Conservation (phyloP, 2,113 vertebrate species). For the Notarius lentiginosus region DNA sequence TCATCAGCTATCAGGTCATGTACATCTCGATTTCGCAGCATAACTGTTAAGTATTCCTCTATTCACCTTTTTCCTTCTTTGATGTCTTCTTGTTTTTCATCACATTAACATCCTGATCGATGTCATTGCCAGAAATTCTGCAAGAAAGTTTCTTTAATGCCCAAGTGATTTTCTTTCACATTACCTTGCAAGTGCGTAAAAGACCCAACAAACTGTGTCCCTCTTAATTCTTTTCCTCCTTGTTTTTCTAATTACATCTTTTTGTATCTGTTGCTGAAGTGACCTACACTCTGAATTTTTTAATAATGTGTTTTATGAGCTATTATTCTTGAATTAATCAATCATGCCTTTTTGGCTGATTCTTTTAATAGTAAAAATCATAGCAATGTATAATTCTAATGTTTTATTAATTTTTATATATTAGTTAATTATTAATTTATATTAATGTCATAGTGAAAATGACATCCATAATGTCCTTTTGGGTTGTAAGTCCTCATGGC, state of each 20-base stretch:
- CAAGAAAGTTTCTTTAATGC: neutral
- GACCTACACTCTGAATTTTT: neutral
- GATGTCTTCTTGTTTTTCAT: too few species aligned
- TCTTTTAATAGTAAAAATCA: neutral
- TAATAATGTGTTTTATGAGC: neutral
- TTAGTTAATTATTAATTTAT: neutral
- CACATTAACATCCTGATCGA: neutral
- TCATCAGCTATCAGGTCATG: too few species aligned
- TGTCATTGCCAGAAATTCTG: neutral
- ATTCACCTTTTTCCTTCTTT: too few species aligned
- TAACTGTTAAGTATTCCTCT: too few species aligned
- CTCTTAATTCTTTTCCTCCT: neutral
- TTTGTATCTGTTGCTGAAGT: neutral
- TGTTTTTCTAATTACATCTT: neutral
- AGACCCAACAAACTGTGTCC: neutral
- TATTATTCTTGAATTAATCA: neutral
- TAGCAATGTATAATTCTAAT: too few species aligned
- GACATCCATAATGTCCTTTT: neutral
- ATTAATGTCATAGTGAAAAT: neutral
- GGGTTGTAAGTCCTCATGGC: too few species aligned
- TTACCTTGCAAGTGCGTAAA: neutral
- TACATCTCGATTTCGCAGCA: too few species aligned
- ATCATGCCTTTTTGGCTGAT: neutral
- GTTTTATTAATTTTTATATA: neutral
- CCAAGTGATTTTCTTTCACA: neutral